Evolutionary conservation across 2,888 invertebrate species (phyloP), one percentile per base, ranked within the genome.

Genomic region (Syrista parreyssii): DNA sequence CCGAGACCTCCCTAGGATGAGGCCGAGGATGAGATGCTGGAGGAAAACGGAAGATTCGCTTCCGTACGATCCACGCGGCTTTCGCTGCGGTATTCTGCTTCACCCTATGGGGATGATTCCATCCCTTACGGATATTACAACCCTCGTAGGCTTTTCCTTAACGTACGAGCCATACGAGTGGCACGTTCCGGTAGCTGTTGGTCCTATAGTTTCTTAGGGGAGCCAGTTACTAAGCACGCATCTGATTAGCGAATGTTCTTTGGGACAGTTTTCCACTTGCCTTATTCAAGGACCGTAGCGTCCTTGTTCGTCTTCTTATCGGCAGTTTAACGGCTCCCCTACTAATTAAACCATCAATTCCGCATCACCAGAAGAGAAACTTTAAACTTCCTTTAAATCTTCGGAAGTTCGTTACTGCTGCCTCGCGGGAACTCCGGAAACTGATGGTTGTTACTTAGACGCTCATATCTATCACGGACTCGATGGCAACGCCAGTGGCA

Each of bases 361-460:
- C 72, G 68, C 32, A 76, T 79, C 73, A 75, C 75, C 80, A 78
- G 75, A 76, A 33, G 69, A 33, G 75, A n/a, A 78, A 78, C 79
- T 79, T 79, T 36, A 79, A 68, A 73, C 71, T 79, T 77, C 80
- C 81, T 86, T 88, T 87, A 88, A 88, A 88, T 87, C 85, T 86
- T 78, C 73, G 77, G 82, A 84, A 87, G 84, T 88, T 88, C 84
- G 86, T 86, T 84, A 84, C 85, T 84, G 80, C 82, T 83, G 82
- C 83, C 83, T 83, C 83, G 84, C 82, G 84, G 82, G 82, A 86
- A 87, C 86, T 86, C 84, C 79, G 84, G 81, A 84, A 88, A 86
- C 86, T 84, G 88, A 88, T 85, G 87, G 88, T 87, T 88, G 88
- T 88, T 88, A 88, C 87, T 86, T 84, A 84, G 85, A 87, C 86